A percentile compares a stretch with the other conserved stretches of the same genome.
These are phyloP conservation scores for Pyrgilauda ruficollis DNA, from an alignment of 2,113 vertebrate species.

Conservation along the genomic window DNA sequence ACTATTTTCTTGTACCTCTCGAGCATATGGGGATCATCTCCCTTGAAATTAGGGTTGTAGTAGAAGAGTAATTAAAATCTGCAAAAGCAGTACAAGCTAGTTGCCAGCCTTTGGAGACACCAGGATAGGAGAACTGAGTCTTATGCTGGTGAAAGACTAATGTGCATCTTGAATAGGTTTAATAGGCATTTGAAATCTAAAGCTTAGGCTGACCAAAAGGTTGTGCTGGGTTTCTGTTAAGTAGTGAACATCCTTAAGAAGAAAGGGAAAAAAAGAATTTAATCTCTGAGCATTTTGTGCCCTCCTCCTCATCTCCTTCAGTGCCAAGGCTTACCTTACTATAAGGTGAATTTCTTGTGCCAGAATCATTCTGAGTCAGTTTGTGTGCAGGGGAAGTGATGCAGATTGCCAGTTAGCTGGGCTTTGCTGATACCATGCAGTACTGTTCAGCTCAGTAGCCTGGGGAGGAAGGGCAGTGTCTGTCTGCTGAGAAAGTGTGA, in stretches of 20 bases:
- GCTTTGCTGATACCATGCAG: background rate
- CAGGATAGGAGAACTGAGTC: background rate
- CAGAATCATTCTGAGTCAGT: background rate
- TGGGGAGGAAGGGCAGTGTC: background rate
- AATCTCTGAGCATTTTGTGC: background rate
- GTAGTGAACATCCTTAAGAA: background rate
- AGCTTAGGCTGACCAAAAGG: background rate
- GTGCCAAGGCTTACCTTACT: background rate
- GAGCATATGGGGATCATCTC: background rate
- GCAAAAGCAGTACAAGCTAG: background rate
- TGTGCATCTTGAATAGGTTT: accelerated
- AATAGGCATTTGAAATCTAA: background rate
- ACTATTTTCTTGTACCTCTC: background rate
- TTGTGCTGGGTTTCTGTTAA: background rate
- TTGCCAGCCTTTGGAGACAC: background rate
- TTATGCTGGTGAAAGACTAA: background rate
- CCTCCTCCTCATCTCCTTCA: background rate
- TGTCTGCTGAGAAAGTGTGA: background rate
- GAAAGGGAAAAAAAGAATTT: background rate
- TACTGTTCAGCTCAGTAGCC: background rate
- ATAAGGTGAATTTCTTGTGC: background rate
- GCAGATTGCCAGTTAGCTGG: background rate
- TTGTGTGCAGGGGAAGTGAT: background rate
- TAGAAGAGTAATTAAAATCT: background rate
- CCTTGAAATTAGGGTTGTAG: background rate